Percentiles rank a stretch among this genome's conserved stretches.
These are phyloP conservation scores for Chiroxiphia lanceolata DNA, from an alignment of 2,797 vertebrate species.

Conservation along the genomic window DNA sequence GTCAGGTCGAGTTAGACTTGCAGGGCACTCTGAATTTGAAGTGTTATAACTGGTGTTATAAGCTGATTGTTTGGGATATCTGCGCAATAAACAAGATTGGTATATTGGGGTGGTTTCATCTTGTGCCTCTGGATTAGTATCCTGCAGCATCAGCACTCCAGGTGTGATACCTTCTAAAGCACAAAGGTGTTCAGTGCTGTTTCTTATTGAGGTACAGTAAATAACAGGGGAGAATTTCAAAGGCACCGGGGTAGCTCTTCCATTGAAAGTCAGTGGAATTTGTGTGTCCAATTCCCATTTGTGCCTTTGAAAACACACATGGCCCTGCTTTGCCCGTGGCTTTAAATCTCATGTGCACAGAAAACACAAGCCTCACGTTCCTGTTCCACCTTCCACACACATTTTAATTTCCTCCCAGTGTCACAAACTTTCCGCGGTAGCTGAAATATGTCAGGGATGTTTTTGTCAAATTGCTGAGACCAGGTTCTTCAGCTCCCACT, in stretches of 20 bases:
- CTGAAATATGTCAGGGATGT: constrained; percentile 27
- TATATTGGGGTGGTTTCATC: not conserved
- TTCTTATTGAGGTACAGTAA: not conserved
- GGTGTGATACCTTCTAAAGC: not conserved
- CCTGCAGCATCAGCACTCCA: not conserved
- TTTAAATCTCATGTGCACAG: constrained; percentile 17
- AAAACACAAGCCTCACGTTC: not conserved
- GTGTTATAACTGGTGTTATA: not conserved
- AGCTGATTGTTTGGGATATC: not conserved
- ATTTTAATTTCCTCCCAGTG: constrained; percentile 34
- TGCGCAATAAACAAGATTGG: not conserved
- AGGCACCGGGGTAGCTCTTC: not conserved
- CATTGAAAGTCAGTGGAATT: not conserved
- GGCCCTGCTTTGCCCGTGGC: constrained; percentile 10
- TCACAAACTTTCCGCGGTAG: not conserved
- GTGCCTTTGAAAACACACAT: not conserved
- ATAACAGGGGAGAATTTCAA: not conserved
- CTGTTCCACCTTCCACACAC: not conserved
- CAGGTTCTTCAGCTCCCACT: constrained; percentile 33
- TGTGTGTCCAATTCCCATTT: constrained; percentile 1
- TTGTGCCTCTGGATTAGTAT: not conserved
- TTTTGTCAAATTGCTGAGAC: constrained; percentile 42
- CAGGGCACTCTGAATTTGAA: not conserved
- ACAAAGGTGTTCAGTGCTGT: not conserved
- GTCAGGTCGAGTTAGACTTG: not conserved